phyloP scores from a whole-genome alignment of 1,140 invertebrate genomes.

The Conus betulinus region DNA sequence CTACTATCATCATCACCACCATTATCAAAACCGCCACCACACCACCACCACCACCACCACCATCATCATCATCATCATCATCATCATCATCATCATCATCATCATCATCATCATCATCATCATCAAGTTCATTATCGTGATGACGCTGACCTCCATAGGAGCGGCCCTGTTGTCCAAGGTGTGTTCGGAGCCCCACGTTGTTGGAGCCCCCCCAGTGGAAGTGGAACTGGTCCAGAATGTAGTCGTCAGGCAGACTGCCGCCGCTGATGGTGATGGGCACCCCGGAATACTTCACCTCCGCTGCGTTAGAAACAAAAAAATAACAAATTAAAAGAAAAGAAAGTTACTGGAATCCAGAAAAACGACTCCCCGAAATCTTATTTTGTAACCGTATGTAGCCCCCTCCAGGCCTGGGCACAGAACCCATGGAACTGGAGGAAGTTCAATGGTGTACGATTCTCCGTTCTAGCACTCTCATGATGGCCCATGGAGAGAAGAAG shows the following conservation, averaged over 20 bases:
- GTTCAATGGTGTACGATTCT: too few species aligned
- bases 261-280: slow-evolving; percentile 30
- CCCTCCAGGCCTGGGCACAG: too few species aligned
- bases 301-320: background rate
- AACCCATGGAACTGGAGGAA: too few species aligned
- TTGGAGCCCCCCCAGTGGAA: slow-evolving; percentile 73
- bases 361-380: too few species aligned
- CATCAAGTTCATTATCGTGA: background rate
- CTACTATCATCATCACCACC: background rate
- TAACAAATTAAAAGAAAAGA: too few species aligned
- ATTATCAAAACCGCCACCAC: background rate
- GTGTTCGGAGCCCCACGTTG: slow-evolving; percentile 71
- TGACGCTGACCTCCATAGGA: slow-evolving; percentile 85
- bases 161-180: slow-evolving; percentile 87
- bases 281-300: slow-evolving; percentile 41
- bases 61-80: background rate
- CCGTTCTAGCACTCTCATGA: too few species aligned
- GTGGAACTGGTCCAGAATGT: slow-evolving; percentile 71
- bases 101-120: background rate
- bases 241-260: slow-evolving; percentile 47
- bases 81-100: background rate
- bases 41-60: background rate
- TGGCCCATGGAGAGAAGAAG: too few species aligned
- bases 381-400: too few species aligned
- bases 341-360: too few species aligned